Percentiles rank a stretch among this genome's conserved stretches.
These are phyloP conservation scores for Catharus ustulatus DNA, from an alignment of 2,797 vertebrate species.

Conservation along the genomic window DNA sequence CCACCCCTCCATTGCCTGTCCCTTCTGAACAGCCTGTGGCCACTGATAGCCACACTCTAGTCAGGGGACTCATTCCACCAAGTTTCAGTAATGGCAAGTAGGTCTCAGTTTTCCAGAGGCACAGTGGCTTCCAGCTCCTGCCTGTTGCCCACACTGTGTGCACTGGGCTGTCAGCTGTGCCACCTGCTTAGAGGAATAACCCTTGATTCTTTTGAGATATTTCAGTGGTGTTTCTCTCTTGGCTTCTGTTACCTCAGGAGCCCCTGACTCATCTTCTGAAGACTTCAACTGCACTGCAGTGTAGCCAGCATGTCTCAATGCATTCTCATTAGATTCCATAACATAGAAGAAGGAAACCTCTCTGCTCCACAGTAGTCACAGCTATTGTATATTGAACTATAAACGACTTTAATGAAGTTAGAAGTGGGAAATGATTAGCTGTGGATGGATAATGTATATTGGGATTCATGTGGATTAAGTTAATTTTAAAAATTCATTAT, in stretches of 20 bases:
- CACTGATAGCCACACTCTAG: background rate
- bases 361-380: background rate
- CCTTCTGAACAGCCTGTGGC: background rate
- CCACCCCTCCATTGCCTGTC: background rate
- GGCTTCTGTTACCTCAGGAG: background rate
- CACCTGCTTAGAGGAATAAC: background rate
- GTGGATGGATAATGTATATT: background rate
- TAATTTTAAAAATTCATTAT: background rate
- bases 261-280: background rate
- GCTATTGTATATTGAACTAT: background rate
- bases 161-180: background rate
- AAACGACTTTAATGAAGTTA: background rate
- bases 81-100: background rate
- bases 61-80: background rate
- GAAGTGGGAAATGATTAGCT: background rate
- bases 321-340: background rate
- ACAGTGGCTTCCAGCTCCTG: background rate
- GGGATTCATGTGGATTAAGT: background rate
- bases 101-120: background rate
- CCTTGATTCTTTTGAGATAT: background rate
- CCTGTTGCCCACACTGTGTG: too few species aligned
- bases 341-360: background rate
- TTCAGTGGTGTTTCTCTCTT: background rate
- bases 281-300: background rate
- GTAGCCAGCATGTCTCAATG: background rate